These are phyloP conservation scores for Antedon bifida DNA, from an alignment of 35 echinoderm and acorn worm species.

Conservation along the genomic window DNA sequence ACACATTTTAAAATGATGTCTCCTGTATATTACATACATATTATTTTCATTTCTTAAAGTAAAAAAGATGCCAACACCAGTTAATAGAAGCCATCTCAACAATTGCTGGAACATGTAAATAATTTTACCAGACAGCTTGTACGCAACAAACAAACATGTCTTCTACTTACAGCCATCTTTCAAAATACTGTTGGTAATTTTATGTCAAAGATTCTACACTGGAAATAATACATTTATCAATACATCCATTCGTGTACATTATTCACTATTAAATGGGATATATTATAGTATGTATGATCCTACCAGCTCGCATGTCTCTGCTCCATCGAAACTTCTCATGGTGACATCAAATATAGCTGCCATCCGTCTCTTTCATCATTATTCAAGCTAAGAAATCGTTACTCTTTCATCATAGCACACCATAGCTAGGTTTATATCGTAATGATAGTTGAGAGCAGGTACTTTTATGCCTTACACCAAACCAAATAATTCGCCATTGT, in stretches of 20 bases:
- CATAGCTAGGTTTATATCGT: constrained; percentile 35
- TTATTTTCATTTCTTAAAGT: constrained; percentile 27
- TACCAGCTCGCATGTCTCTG: too few relatives aligned
- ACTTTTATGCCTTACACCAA: constrained; percentile 19
- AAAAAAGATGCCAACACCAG: constrained; percentile 53
- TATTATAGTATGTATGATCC: too few relatives aligned
- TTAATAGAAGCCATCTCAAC: constrained; percentile 33
- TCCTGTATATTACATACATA: too few relatives aligned
- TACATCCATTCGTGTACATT: too few relatives aligned
- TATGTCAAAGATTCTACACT: neutral
- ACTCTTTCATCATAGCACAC: too few relatives aligned
- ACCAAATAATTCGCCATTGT: constrained; percentile 14
- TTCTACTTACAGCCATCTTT: constrained; percentile 52
- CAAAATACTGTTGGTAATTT: constrained; percentile 34
- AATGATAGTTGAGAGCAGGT: constrained; percentile 43
- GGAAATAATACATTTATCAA: too few relatives aligned
- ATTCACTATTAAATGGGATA: too few relatives aligned
- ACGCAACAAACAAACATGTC: constrained; percentile 62
- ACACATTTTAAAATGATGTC: too few relatives aligned
- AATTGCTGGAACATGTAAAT: constrained; percentile 33
- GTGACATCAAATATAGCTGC: too few relatives aligned
- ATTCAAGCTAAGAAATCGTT: too few relatives aligned
- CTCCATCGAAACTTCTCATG: too few relatives aligned
- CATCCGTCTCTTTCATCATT: too few relatives aligned
- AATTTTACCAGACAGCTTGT: constrained; percentile 47